Conservation (phyloP, 2,888 invertebrate genomes). For the Callinectes sapidus region DNA sequence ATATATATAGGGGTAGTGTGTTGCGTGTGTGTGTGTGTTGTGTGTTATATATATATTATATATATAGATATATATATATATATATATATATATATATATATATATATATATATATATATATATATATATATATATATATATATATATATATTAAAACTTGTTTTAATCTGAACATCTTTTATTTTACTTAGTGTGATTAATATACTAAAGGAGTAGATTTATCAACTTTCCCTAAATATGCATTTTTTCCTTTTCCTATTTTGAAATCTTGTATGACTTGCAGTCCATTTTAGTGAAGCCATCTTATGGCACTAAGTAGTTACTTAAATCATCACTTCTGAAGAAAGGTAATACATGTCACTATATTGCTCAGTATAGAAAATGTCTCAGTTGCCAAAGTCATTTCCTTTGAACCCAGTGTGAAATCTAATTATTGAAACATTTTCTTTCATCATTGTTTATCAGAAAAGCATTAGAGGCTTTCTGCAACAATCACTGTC, state of each 20-base stretch:
- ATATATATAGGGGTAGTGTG: too few species aligned
- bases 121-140: constrained; percentile 52
- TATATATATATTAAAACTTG: constrained; percentile 42
- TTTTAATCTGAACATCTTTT: not conserved
- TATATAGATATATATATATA: constrained; percentile 58
- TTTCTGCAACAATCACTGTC: not conserved
- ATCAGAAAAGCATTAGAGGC: not conserved
- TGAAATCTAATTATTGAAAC: not conserved
- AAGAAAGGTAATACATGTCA: not conserved
- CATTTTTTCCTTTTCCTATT: not conserved
- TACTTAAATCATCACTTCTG: not conserved
- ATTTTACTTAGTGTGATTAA: not conserved
- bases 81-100: constrained; percentile 72
- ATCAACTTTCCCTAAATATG: not conserved
- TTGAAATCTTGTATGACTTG: not conserved
- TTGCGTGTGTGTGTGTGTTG: too few species aligned
- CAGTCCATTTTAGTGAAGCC: not conserved
- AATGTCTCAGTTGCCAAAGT: not conserved
- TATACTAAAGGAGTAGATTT: not conserved
- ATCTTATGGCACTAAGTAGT: not conserved
- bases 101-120: constrained; percentile 61
- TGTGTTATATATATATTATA: constrained; percentile 60
- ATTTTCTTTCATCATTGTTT: not conserved
- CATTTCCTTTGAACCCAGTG: not conserved
- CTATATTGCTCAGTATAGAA: not conserved